These are phyloP conservation scores for Tipula helvola DNA, from an alignment of 2,888 invertebrate species.

Conservation along the genomic window DNA sequence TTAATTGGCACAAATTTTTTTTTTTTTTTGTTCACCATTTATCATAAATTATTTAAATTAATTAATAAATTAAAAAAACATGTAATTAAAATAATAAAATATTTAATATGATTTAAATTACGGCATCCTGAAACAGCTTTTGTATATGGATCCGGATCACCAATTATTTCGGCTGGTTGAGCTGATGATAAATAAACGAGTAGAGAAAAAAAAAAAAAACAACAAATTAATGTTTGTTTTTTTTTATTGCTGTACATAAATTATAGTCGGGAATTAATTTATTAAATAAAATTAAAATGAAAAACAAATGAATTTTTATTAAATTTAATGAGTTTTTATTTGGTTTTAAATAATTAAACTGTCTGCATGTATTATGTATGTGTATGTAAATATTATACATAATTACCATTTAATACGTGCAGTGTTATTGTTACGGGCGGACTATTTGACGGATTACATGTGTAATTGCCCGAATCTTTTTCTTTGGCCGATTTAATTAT, in stretches of 20 bases:
- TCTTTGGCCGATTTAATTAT: constrained; percentile 35
- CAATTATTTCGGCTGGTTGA: constrained; percentile 8
- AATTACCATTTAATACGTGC: constrained; percentile 81
- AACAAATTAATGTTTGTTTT: no score
- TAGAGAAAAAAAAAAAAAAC: neutral
- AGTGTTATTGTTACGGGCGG: constrained; percentile 77
- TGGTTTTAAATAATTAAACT: neutral
- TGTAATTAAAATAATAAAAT: neutral
- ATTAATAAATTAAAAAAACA: neutral
- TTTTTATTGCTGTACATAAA: neutral
- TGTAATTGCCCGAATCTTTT: constrained; percentile 61
- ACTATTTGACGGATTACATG: constrained; percentile 87
- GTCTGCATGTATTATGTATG: neutral
- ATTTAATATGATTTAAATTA: neutral
- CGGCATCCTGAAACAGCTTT: neutral
- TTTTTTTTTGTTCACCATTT: neutral
- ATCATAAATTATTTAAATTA: neutral
- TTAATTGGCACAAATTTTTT: neutral
- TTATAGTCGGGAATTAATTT: neutral
- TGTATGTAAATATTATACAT: neutral
- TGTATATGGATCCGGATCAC: neutral
- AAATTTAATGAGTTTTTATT: neutral
- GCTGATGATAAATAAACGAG: neutral
- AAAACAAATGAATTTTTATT: neutral
- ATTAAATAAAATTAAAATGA: neutral